phyloP scores from a whole-genome alignment of 1,140 invertebrate species.

The Homarus americanus region DNA sequence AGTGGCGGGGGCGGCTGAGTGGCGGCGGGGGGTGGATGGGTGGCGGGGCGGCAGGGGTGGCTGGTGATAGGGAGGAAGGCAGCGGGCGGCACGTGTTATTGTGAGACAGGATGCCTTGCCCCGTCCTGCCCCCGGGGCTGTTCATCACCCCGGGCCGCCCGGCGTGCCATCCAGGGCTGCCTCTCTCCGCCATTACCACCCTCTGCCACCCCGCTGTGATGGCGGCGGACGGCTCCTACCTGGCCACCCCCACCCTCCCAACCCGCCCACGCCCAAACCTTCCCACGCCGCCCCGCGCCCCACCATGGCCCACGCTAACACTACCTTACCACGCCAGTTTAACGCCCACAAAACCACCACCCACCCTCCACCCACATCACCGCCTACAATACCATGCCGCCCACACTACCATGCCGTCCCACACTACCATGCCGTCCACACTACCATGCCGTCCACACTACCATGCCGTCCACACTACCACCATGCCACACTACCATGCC shows the following conservation, averaged over 20 bases:
- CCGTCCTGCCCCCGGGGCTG: not conserved
- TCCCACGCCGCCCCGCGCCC: not conserved
- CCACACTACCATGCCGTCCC: not conserved
- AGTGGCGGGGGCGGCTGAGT: not conserved
- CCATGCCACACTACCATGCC: too few relatives aligned
- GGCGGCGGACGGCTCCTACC: not conserved
- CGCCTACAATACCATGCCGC: too few relatives aligned
- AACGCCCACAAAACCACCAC: too few relatives aligned
- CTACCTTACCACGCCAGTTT: too few relatives aligned
- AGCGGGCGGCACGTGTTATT: slow-evolving; percentile 36
- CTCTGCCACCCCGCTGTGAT: not conserved
- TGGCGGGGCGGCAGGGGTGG: not conserved
- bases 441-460: too few relatives aligned
- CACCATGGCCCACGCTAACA: not conserved
- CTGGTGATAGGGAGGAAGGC: not conserved
- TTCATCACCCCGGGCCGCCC: not conserved
- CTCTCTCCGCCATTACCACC: not conserved
- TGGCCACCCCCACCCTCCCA: not conserved
- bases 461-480: too few relatives aligned
- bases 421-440: not conserved
- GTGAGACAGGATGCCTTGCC: not conserved
- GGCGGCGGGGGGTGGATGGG: too few relatives aligned
- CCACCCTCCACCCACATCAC: too few relatives aligned
- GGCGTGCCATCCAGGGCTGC: not conserved
- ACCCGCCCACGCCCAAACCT: not conserved